These are phyloP conservation scores for Macrotus californicus DNA, from an alignment of 2,113 vertebrate genomes.

Conservation along the genomic window DNA sequence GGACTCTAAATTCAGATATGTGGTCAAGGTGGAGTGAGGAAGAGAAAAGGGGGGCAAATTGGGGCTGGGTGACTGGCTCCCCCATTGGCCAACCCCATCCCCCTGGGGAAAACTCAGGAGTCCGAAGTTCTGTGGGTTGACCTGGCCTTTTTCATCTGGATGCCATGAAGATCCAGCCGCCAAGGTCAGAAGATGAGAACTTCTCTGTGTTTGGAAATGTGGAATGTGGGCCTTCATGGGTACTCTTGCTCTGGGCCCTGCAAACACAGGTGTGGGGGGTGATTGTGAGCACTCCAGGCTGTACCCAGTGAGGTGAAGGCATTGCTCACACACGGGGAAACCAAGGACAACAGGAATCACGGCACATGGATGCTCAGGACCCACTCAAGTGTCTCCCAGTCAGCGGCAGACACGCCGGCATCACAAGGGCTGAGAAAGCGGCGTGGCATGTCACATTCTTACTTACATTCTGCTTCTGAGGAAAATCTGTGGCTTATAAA, in stretches of 20 bases:
- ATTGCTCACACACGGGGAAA: background rate
- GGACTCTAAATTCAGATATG: background rate
- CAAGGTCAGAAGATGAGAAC: background rate
- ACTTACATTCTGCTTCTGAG: background rate
- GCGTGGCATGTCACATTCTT: background rate
- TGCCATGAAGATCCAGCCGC: background rate
- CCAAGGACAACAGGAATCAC: background rate
- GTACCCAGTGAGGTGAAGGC: background rate
- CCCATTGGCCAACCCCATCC: fast-evolving
- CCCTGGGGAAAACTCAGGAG: background rate
- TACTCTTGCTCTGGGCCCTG: background rate
- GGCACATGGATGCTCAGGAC: fast-evolving
- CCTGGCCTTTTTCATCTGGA: background rate
- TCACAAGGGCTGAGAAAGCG: background rate
- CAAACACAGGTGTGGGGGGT: background rate
- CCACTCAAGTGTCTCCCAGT: background rate
- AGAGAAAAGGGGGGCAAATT: background rate
- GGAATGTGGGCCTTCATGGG: background rate
- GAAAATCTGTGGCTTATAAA: background rate
- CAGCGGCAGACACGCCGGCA: background rate
- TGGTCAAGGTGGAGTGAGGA: background rate
- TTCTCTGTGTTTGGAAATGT: background rate
- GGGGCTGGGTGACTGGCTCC: background rate
- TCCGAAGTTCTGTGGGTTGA: background rate
- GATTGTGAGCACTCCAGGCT: background rate